Evolutionary conservation across 2,888 invertebrate species (phyloP).

Genomic region (Chymomyza caudatula): DNA sequence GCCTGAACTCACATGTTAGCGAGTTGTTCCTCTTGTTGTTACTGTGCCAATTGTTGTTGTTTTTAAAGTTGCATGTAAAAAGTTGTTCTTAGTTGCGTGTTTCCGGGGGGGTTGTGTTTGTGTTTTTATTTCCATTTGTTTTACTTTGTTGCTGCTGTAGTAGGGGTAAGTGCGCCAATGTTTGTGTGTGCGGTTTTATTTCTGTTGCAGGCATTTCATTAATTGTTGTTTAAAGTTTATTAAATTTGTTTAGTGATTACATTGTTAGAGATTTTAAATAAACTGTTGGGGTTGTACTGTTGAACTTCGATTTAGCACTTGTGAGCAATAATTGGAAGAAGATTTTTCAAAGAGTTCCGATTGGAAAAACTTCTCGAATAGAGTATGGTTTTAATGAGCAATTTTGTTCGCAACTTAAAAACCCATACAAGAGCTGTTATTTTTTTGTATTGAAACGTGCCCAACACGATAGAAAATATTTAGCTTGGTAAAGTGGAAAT

Average conservation of each 20-base stretch:
- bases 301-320: background rate
- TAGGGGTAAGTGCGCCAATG: background rate
- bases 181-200: slow-evolving; percentile 8
- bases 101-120: background rate
- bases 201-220: slow-evolving; percentile 1
- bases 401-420: too few species aligned
- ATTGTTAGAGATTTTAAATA: background rate
- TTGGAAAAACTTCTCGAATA: too few species aligned
- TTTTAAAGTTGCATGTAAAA: background rate
- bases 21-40: background rate
- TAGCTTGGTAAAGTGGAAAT: too few species aligned
- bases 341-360: background rate
- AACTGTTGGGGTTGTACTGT: background rate
- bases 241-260: background rate
- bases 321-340: background rate
- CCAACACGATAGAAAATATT: too few species aligned
- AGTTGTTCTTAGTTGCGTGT: background rate
- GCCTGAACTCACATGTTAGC: background rate
- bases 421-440: too few species aligned
- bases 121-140: background rate
- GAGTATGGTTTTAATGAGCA: too few species aligned
- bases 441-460: too few species aligned
- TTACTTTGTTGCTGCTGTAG: background rate
- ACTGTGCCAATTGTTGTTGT: background rate
- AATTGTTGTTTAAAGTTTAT: background rate